Base-by-base conservation (phyloP, 2,888 invertebrate species). In the Acleris laterana region DNA sequence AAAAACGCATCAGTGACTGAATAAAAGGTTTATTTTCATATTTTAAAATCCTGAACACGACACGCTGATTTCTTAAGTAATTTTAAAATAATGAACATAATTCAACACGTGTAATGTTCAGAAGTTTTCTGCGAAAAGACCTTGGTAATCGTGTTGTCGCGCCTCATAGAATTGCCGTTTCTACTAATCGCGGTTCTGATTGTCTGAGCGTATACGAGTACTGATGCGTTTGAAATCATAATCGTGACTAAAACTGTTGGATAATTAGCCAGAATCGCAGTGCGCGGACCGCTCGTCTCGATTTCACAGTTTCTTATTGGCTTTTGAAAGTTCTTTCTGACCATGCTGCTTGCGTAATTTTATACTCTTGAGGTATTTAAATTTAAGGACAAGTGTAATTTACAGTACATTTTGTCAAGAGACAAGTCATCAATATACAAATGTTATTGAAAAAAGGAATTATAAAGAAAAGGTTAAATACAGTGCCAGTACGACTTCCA, bases 301-400 rank as follows among this genome's bases (percentile, higher is more conserved):
- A 88, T 89, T 89, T 89, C 88, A 87, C 82, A 86, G 87, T 84
- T 83, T 87, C 85, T 85, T 85, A 85, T 85, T 84, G 82, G 82
- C 81, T 87, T 89, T 90, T 88, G 89, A 91, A 91, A 92, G 89
- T 89, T 85, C 79, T 85, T 79, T 82, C 72, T 71, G 75, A 71
- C 72, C 71, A 70, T 68, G 78, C 77, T 63, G 70, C 70, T 82
- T 85, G 81, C 83, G 84, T 81, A 89, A 89, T 74, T 69, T 66
- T 68, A 65, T 74, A 73, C 72, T 73, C 75, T 76, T 72, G 66
- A 74, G 73, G 74, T 68, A 61, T 72, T 80, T 78, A 75, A 80
- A 75, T 71, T 77, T 82, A 80, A 81, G 77, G 77, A 82, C 77
- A 74, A 63, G 72, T 76, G 77, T 70, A 74, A 75, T 74, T 72